Conservation (phyloP, 2,888 invertebrate species). For the Lottia gigantea region DNA sequence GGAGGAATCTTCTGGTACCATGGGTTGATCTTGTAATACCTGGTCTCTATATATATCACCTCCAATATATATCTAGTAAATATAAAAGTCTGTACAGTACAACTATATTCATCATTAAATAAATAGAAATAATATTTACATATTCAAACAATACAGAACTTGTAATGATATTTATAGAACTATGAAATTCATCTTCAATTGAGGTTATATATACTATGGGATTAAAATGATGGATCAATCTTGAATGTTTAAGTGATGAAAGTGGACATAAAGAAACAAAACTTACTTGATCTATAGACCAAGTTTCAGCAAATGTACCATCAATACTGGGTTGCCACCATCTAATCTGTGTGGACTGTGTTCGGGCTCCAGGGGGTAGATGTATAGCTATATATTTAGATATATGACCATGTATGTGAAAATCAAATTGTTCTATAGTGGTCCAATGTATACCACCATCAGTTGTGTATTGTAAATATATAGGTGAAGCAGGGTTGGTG, state of each 20-base stretch:
- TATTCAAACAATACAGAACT: neutral
- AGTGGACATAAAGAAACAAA: too few species aligned
- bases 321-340: conserved; percentile 66
- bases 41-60: conserved; percentile 62
- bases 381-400: conserved; percentile 62
- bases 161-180: neutral
- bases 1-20: conserved; percentile 52
- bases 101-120: too few species aligned
- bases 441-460: conserved; percentile 68
- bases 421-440: conserved; percentile 66
- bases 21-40: conserved; percentile 59
- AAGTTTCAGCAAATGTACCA: conserved; percentile 61
- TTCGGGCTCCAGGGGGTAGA: conserved; percentile 57
- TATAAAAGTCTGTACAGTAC: too few species aligned
- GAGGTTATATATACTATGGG: too few species aligned
- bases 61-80: conserved; percentile 63
- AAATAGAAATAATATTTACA: too few species aligned
- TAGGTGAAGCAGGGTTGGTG: conserved; percentile 50
- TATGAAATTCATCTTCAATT: neutral
- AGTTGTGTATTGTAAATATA: conserved; percentile 67
- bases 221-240: too few species aligned
- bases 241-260: too few species aligned
- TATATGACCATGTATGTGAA: conserved; percentile 48
- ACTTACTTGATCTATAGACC: conserved; percentile 69
- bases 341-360: conserved; percentile 59